A percentile compares a stretch with the other conserved stretches of the same genome.
These are phyloP conservation scores for Cryptocheilus praepositus DNA, from an alignment of 2,888 invertebrate genomes.

Conservation along the genomic window DNA sequence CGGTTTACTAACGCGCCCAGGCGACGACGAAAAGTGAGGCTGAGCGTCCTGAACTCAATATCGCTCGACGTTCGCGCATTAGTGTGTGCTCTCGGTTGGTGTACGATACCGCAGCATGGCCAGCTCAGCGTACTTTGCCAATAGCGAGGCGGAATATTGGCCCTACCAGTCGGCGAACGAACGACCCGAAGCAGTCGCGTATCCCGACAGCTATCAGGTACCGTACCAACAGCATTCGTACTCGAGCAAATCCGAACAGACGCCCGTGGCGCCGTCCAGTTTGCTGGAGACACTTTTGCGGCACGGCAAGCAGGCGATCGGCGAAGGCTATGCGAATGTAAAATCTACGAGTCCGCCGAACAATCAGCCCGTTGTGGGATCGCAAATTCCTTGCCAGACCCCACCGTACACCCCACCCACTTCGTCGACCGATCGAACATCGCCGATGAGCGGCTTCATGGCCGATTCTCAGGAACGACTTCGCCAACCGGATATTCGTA, in stretches of 20 bases:
- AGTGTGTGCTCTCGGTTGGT: neutral
- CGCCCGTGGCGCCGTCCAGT: slow-evolving; percentile 40
- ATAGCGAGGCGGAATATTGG: slow-evolving; percentile 57
- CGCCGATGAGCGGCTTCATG: slow-evolving; percentile 50
- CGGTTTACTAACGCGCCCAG: slow-evolving; percentile 5
- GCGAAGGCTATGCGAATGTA: slow-evolving; percentile 43
- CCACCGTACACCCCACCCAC: slow-evolving; percentile 59
- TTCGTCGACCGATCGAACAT: slow-evolving; percentile 55
- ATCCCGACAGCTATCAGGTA: slow-evolving; percentile 29
- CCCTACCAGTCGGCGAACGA: slow-evolving; percentile 49
- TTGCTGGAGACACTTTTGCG: slow-evolving; percentile 60
- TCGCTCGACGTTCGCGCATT: neutral
- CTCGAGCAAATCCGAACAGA: neutral
- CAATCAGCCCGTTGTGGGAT: slow-evolving; percentile 18
- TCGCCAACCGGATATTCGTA: slow-evolving; percentile 21
- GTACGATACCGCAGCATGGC: slow-evolving; percentile 46
- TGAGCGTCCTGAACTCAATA: neutral
- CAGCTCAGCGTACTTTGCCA: slow-evolving; percentile 55
- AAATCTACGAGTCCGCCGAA: slow-evolving; percentile 14
- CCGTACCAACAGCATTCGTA: slow-evolving; percentile 32
- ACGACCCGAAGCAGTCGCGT: slow-evolving; percentile 33
- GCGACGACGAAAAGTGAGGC: neutral
- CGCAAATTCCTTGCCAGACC: slow-evolving; percentile 50
- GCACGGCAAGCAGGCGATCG: slow-evolving; percentile 59
- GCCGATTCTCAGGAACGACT: slow-evolving; percentile 45